Evolutionary conservation across 2,888 invertebrate species (phyloP), one percentile per base, ranked within the genome.

Genomic region (Drosophila greeni): DNA sequence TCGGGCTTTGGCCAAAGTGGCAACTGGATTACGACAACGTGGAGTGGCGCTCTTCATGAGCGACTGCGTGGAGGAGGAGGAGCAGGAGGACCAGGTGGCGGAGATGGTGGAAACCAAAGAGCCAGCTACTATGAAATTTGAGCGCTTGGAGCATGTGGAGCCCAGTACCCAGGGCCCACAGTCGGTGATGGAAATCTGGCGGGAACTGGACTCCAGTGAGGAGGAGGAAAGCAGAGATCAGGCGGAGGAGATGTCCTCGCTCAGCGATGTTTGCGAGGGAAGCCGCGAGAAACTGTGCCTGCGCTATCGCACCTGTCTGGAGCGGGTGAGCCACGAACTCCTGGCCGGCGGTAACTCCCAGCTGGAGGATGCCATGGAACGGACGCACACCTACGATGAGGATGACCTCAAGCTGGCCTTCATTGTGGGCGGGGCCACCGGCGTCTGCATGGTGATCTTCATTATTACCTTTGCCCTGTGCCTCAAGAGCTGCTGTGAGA

Each of bases 321-420:
- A 74, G 51, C 76, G 83, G 1, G 70, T 86, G 23, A 85, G 75
- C 29, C 74, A 76, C 11, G 65, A 82, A 45, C 66, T 76, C 7
- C 62, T 74, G 5, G 66, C 76, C 5, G 82, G 79, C 7, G 67
- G 54, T 24, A 51, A 24, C 24, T 47, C 49, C 6, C 66, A 75
- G 33, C 42, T 49, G 5, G 29, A 71, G 3, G 55, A 73, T 34
- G 58, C 26, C 47, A 39, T 73, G 26, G 57, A 59, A 33, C 65
- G 66, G 36, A 29, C 69, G 1, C 80, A 72, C 29, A 66, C 69
- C 58, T 86, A 76, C 48, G 81, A 84, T 12, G 76, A 84, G 61
- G 70, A 85, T 42, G 86, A 86, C 58, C 67, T 87, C 8, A 81
- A 84, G 54, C 74, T 87, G 61, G 85, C 84, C 14, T 87, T 87